Evolutionary conservation across 2,888 invertebrate genomes (phyloP).

Genomic region (Macaria liturata): DNA sequence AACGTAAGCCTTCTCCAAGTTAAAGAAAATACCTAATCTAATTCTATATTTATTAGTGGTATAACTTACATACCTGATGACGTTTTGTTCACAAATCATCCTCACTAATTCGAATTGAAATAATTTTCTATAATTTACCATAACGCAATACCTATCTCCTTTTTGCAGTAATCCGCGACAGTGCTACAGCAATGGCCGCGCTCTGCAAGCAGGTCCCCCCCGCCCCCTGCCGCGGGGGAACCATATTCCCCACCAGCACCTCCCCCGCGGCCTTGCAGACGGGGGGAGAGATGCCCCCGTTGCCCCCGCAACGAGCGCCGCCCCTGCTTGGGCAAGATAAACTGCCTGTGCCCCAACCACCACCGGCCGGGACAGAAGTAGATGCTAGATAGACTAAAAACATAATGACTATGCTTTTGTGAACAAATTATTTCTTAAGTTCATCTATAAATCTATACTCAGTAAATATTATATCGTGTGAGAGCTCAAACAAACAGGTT

Average conservation of each 20-base stretch:
- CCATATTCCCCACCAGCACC: conserved; percentile 51
- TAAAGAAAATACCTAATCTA: too few relatives aligned
- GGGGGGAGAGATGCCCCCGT: background rate
- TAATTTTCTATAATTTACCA: too few relatives aligned
- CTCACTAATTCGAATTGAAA: too few relatives aligned
- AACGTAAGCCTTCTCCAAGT: too few relatives aligned
- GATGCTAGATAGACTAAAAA: background rate
- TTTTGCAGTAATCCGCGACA: conserved; percentile 64
- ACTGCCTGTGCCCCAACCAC: background rate
- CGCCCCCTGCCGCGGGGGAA: conserved; percentile 36
- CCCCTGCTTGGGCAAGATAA: background rate
- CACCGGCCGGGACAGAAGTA: background rate
- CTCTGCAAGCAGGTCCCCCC: conserved; percentile 60
- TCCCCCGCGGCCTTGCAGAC: conserved; percentile 47
- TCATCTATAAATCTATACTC: too few relatives aligned
- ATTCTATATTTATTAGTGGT: too few relatives aligned
- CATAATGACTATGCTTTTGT: too few relatives aligned
- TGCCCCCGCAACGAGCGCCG: conserved; percentile 4
- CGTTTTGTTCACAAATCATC: too few relatives aligned
- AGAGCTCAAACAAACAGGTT: too few relatives aligned
- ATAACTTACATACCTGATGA: too few relatives aligned
- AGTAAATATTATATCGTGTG: too few relatives aligned
- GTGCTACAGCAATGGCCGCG: conserved; percentile 68
- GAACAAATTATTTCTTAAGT: too few relatives aligned
- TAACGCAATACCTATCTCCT: background rate